A percentile compares a stretch with the other conserved stretches of the same genome.
phyloP scores from a whole-genome alignment of 35 echinoderm and acorn worm species.

The Ophiothrix spiculata region DNA sequence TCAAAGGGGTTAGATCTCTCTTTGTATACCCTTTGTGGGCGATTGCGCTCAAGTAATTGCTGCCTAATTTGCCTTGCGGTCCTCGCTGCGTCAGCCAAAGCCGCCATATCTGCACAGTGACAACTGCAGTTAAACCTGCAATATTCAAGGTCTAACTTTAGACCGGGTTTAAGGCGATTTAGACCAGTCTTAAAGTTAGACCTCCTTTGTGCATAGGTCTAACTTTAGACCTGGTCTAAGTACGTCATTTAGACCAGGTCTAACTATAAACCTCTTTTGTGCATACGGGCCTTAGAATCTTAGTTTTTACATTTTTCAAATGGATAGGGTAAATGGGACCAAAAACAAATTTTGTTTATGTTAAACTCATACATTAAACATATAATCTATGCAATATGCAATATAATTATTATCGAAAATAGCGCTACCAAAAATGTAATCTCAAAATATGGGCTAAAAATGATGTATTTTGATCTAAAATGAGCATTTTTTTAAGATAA shows the following conservation, averaged over 20 bases:
- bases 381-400: no score
- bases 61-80: background rate
- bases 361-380: no score
- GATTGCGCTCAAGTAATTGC: background rate
- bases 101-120: background rate
- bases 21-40: background rate
- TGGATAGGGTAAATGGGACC: no score
- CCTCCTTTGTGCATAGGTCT: conserved; percentile 7
- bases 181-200: background rate
- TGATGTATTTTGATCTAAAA: no score
- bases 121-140: background rate
- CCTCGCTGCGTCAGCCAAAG: background rate
- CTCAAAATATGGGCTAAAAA: no score
- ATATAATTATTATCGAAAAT: no score
- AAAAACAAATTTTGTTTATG: no score
- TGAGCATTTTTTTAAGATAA: no score
- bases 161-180: background rate
- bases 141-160: background rate
- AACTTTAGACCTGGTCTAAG: conserved; percentile 3
- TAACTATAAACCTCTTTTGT: conserved; percentile 1
- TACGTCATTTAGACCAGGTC: background rate
- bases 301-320: no score
- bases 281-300: no score
- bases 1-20: background rate
- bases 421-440: no score